Conservation (phyloP, 2,888 invertebrate species). For the Vannuccia rotundouncinata region DNA sequence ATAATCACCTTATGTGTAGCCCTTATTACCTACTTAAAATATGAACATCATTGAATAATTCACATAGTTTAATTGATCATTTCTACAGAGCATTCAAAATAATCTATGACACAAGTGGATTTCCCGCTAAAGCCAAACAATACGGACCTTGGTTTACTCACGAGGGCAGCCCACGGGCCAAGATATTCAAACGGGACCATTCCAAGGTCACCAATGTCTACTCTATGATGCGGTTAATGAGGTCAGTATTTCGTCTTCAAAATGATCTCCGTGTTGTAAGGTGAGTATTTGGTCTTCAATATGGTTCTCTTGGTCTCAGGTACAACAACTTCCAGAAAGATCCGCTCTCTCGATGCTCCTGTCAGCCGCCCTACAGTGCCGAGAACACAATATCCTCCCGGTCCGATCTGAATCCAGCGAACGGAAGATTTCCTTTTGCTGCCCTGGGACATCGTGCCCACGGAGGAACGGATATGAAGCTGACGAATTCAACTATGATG, state of each 20-base stretch:
- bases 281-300: background rate
- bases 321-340: conserved; percentile 69
- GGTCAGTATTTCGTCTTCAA: conserved; percentile 45
- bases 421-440: conserved; percentile 67
- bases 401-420: conserved; percentile 66
- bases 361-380: conserved; percentile 67
- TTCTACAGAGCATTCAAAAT: conserved; percentile 59
- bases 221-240: conserved; percentile 62
- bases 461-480: conserved; percentile 68
- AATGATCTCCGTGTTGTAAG: background rate
- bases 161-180: conserved; percentile 53
- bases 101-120: conserved; percentile 53
- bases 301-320: conserved; percentile 49
- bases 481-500: conserved; percentile 47
- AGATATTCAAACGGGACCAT: conserved; percentile 58
- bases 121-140: conserved; percentile 46
- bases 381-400: conserved; percentile 68
- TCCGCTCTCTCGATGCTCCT: conserved; percentile 65
- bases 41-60: background rate
- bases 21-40: too few species aligned
- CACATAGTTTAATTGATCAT: background rate
- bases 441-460: conserved; percentile 66
- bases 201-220: conserved; percentile 60
- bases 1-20: too few species aligned
- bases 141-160: conserved; percentile 50